Conservation (phyloP, 2,888 invertebrate species). For the Caenorhabditis sulstoni region DNA sequence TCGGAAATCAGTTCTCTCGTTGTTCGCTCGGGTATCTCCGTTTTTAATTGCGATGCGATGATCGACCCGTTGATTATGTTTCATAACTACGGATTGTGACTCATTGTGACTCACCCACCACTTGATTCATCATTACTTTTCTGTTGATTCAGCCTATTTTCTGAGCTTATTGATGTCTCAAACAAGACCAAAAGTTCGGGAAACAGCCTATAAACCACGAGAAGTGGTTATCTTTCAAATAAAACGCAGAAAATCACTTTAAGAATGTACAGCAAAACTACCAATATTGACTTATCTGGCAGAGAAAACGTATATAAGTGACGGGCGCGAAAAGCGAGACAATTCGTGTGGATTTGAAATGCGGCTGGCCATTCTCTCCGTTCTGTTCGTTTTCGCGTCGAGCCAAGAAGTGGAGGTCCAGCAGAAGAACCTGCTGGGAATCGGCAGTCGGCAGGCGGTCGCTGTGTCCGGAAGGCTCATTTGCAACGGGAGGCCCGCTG, state of each 20-base stretch:
- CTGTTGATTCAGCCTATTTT: conserved; percentile 25
- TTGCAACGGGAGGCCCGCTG: conserved; percentile 65
- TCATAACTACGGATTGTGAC: neutral
- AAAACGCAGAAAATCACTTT: conserved; percentile 17
- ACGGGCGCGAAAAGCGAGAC: no score
- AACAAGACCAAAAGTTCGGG: conserved; percentile 38
- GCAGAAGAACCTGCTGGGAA: conserved; percentile 51
- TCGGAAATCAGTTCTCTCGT: no score
- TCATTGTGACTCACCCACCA: conserved; percentile 5
- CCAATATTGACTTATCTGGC: conserved; percentile 42
- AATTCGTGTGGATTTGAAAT: conserved; percentile 30
- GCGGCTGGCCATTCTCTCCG: conserved; percentile 10
- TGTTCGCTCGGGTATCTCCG: no score
- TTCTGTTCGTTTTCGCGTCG: neutral
- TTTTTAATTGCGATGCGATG: no score
- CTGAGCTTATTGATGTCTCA: conserved; percentile 28
- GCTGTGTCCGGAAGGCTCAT: conserved; percentile 67
- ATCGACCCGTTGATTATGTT: neutral
- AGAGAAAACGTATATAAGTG: conserved; percentile 34
- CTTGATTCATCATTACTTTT: conserved; percentile 11
- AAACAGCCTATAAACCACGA: conserved; percentile 6
- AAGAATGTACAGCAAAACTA: conserved; percentile 22
- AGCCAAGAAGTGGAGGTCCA: conserved; percentile 1
- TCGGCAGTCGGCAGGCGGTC: conserved; percentile 65
- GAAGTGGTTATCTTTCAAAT: conserved; percentile 12